Percentiles rank a stretch among this genome's conserved stretches.
These are phyloP conservation scores for Microctenopoma lineatum DNA, from an alignment of 2,797 vertebrate genomes.

Conservation along the genomic window DNA sequence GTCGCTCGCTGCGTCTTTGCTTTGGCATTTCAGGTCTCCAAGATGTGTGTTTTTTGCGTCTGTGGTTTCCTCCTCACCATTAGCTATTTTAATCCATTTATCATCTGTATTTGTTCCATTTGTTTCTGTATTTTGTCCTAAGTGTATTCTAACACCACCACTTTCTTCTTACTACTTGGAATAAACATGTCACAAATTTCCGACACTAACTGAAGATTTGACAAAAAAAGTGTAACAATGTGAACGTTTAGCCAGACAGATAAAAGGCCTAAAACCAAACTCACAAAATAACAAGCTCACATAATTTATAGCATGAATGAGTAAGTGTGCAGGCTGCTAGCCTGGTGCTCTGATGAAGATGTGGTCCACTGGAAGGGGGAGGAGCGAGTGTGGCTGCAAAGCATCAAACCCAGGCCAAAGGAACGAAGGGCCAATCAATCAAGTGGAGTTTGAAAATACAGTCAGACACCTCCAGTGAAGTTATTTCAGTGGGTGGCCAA, in stretches of 20 bases:
- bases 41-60: conserved; percentile 47
- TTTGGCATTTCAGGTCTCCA: conserved; percentile 43
- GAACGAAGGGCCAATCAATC: conserved; percentile 76
- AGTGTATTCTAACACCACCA: conserved; percentile 63
- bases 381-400: conserved; percentile 72
- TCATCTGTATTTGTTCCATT: conserved; percentile 42
- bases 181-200: conserved; percentile 72
- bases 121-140: conserved; percentile 58
- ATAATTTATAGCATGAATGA: conserved; percentile 69
- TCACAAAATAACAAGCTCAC: conserved; percentile 38
- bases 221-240: conserved; percentile 32
- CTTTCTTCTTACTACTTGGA: conserved; percentile 54
- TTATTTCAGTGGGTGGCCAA: conserved; percentile 74
- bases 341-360: conserved; percentile 70
- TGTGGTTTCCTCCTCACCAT: conserved; percentile 41
- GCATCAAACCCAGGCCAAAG: conserved; percentile 72
- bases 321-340: conserved; percentile 68
- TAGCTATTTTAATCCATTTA: conserved; percentile 41
- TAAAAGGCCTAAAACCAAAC: conserved; percentile 15
- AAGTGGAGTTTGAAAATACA: conserved; percentile 73
- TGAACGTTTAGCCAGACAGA: conserved; percentile 3
- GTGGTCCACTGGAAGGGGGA: conserved; percentile 67
- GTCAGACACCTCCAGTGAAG: conserved; percentile 65
- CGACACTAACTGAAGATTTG: conserved; percentile 61
- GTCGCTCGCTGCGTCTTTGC: conserved; percentile 39